These are phyloP conservation scores for Pitta sordida DNA, from an alignment of 2,113 vertebrate species.

Conservation along the genomic window DNA sequence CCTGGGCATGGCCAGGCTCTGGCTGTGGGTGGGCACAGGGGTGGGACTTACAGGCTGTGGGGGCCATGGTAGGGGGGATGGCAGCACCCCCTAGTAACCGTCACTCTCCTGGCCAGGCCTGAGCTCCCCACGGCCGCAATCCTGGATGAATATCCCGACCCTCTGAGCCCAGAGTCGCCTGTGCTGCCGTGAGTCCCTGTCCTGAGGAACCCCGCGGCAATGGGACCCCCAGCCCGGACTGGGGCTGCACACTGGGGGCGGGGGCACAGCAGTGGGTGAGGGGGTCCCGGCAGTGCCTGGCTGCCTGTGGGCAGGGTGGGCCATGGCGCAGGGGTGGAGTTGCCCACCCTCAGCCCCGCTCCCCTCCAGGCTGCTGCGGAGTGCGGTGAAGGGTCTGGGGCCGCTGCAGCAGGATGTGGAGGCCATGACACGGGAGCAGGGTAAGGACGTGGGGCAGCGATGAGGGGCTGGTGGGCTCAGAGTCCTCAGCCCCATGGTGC, in stretches of 20 bases:
- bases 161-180: neutral
- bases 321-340: accelerated
- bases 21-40: neutral
- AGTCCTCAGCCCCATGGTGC: neutral
- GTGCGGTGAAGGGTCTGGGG: conserved; percentile 68
- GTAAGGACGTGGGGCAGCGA: conserved; percentile 10
- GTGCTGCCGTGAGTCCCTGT: neutral
- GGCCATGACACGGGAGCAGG: conserved; percentile 80
- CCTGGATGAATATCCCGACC: neutral
- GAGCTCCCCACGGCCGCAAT: neutral
- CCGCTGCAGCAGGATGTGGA: conserved; percentile 52
- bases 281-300: accelerated
- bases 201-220: neutral
- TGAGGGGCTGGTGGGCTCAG: accelerated
- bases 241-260: neutral
- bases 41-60: neutral
- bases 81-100: neutral
- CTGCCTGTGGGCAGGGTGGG: neutral
- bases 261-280: neutral
- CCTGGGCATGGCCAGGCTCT: neutral
- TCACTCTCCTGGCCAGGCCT: neutral
- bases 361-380: conserved; percentile 73
- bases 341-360: neutral
- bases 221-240: neutral
- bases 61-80: accelerated